Base-by-base conservation (phyloP, 1,140 invertebrate genomes). In the Arctopsyche grandis region DNA sequence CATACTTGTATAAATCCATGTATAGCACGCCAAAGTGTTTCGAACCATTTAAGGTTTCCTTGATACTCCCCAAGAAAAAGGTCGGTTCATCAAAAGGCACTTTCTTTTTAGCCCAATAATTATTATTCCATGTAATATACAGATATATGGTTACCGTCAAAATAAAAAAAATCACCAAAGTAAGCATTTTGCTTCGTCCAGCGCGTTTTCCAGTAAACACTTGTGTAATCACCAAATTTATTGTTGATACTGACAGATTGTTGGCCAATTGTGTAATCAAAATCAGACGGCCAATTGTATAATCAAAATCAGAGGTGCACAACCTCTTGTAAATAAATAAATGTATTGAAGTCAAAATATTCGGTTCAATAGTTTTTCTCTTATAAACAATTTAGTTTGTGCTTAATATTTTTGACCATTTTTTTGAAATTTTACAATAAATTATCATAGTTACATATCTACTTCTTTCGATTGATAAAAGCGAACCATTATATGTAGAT, bases 31-130 rank as follows among this genome's bases (percentile, higher is more conserved):
- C 77, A 43, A 79, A 79, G 46, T 81, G 77, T 46, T 70, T 77
- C 14, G 43, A 46, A n/a, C 43, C 75, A 9, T n/a, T 43, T 12
- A 81, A 10, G 16, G 24, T 58, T 44, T 83, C 70, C 69, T 78
- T 78, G 5, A 81, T 69, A 77, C 80, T 83, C 16, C 83, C 83
- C 69, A 83, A 78, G 16, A 79, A 77, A 16, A 83, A 79, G 3
- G 19, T 69, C 5, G 83, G 83, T 76, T 83, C 73, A 22, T 52
- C 38, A 16, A 77, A 60, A 3, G 83, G 83, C 1, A 84, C 79
- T 69, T 80, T 78, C 16, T 81, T 73, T 75, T 82, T 84, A 44
- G 80, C 75, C 83, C 82, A 84, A 80, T 83, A 84, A 12, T 79
- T 52, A 60, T 82, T 78, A 58, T 82, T 80, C 78, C 79, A 77